These are phyloP conservation scores for Xenotilapia leptura DNA, from an alignment of 2,113 vertebrate species.

Conservation along the genomic window DNA sequence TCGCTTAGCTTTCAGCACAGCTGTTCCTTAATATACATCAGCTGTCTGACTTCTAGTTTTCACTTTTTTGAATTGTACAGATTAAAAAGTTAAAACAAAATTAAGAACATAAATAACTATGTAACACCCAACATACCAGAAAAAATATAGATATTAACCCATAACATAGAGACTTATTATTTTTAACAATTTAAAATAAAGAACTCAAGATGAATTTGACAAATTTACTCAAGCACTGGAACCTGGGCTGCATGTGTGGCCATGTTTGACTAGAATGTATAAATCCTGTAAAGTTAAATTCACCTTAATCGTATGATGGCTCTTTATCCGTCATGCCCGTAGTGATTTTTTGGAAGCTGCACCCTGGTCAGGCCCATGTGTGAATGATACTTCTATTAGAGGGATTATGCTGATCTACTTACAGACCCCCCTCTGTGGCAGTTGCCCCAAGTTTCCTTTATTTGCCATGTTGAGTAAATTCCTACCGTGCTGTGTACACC, in stretches of 20 bases:
- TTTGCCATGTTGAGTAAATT: slow-evolving; percentile 67
- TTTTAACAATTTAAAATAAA: not conserved
- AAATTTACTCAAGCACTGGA: not conserved
- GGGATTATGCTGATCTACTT: slow-evolving; percentile 72
- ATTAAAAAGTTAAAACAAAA: not conserved
- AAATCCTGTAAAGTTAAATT: not conserved
- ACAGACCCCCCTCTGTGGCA: slow-evolving; percentile 68
- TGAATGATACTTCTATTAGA: slow-evolving; percentile 72
- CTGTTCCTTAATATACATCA: not conserved
- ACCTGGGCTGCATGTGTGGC: not conserved
- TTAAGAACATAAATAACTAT: not conserved
- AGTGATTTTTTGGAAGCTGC: slow-evolving; percentile 37
- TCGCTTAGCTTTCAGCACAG: not conserved
- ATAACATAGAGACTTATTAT: not conserved
- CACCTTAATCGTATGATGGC: not conserved
- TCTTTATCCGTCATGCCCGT: not conserved
- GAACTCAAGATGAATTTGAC: not conserved
- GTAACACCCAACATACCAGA: not conserved
- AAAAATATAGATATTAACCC: not conserved
- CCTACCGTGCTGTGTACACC: slow-evolving; percentile 59
- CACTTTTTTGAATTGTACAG: not conserved
- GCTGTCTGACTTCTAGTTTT: not conserved
- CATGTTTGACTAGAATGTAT: not conserved
- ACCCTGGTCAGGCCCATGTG: slow-evolving; percentile 45
- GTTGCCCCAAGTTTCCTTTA: slow-evolving; percentile 69